Base-by-base conservation (phyloP, 2,888 invertebrate species). In the Cantharis rufa region DNA sequence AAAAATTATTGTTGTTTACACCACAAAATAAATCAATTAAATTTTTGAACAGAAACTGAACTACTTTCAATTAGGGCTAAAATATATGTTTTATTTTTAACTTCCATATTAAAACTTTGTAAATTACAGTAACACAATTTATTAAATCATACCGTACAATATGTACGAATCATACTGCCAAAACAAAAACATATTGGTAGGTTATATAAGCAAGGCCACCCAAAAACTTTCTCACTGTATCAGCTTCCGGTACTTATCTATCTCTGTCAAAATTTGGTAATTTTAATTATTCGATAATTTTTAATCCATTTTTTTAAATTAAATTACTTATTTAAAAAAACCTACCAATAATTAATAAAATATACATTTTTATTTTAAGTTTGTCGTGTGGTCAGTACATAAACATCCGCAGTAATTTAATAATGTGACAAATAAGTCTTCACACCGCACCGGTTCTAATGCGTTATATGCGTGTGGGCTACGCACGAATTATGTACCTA, bases 191-290 rank as follows among this genome's bases (percentile, higher is more conserved):
- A 48, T 32, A 32, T 48, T 9, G 48, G n/a, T n/a, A 5, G 7
- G 64, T 72, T 72, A 66, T 15, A 68, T 68, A 72, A 72, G 24
- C 21, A 72, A 72, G 68, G 64, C 72, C 71, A 72, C 68, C 15
- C 15, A 68, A 68, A 72, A 72, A 68, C 68, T 72, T 72, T 72
- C 68, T 68, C 61, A n/a, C 18, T 66, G 48, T 72, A 68, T 72
- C 72, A 21, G 72, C 18, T 72, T 72, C 72, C 72, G 72, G 72
- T 68, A 72, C 21, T 66, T 72, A 72, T 68, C 68, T 63, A 18
- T 61, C 62, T 63, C 63, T 71, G 61, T 71, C 63, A 32, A 63
- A 71, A 71, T 63, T 61, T n/a, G 15, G 63, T 71, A 48, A 48
- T n/a, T 48, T 48, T 48, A 48, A 48, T 48, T 48, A 48, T 48